Evolutionary conservation across 2,797 vertebrate species (phyloP).

Genomic region (Alca torda): DNA sequence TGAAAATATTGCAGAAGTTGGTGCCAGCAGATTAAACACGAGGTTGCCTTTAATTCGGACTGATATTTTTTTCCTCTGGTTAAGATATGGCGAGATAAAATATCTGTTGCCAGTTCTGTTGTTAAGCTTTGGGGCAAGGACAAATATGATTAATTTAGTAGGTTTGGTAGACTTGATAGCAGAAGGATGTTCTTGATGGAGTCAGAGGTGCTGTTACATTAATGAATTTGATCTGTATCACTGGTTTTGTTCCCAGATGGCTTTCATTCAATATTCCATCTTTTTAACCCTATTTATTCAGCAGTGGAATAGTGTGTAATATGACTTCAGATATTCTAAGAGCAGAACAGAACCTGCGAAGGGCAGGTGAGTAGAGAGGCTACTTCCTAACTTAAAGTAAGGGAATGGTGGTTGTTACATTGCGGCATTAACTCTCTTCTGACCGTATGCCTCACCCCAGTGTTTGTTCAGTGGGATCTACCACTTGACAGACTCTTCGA

Average conservation of each 20-base stretch:
- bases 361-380: neutral
- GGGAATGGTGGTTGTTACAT: neutral
- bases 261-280: neutral
- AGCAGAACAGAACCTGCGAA: neutral
- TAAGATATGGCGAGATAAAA: neutral
- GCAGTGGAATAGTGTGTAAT: neutral
- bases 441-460: neutral
- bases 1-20: neutral
- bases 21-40: neutral
- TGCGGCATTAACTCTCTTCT: neutral
- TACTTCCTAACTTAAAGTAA: neutral
- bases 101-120: neutral
- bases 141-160: neutral
- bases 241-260: neutral
- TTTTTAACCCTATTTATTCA: neutral
- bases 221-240: neutral
- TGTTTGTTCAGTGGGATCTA: neutral
- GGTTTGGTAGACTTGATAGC: neutral
- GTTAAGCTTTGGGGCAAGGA: neutral
- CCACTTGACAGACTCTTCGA: neutral
- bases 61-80: neutral
- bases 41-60: neutral
- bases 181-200: neutral
- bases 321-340: neutral
- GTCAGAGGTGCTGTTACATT: neutral